Conservation (phyloP, 2,113 vertebrate genomes). For the Mastomys coucha region DNA sequence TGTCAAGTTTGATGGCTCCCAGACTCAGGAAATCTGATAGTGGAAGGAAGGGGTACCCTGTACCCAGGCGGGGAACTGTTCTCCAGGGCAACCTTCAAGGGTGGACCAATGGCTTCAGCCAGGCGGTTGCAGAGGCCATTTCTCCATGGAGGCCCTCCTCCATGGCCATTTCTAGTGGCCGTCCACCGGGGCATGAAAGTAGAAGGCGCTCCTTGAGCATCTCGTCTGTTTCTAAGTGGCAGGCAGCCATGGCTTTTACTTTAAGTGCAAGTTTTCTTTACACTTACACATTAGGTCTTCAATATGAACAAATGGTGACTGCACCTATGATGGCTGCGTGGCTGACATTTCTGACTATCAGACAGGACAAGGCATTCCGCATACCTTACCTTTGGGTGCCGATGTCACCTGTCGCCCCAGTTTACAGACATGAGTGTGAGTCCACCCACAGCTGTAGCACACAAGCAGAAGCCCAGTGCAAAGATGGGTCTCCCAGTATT, state of each 20-base stretch:
- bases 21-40: accelerated
- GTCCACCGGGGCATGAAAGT: accelerated
- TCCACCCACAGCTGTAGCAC: accelerated
- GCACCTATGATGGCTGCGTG: not conserved
- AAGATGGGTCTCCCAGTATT: not conserved
- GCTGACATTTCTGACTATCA: no score
- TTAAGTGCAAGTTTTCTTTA: no score
- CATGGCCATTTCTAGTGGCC: not conserved
- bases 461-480: accelerated
- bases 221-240: not conserved
- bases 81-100: accelerated
- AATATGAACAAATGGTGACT: not conserved
- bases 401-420: no score
- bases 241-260: accelerated
- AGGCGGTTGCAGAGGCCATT: not conserved
- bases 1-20: not conserved
- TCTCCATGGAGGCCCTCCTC: not conserved
- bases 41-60: accelerated
- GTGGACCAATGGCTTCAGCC: not conserved
- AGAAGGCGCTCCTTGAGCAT: accelerated
- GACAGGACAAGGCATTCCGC: accelerated
- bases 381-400: accelerated
- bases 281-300: accelerated
- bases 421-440: not conserved
- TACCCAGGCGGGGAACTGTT: not conserved